A percentile compares a stretch with the other conserved stretches of the same genome.
Evolutionary conservation across 2,888 invertebrate genomes (phyloP).

Genomic region (Erpobdella octoculata): DNA sequence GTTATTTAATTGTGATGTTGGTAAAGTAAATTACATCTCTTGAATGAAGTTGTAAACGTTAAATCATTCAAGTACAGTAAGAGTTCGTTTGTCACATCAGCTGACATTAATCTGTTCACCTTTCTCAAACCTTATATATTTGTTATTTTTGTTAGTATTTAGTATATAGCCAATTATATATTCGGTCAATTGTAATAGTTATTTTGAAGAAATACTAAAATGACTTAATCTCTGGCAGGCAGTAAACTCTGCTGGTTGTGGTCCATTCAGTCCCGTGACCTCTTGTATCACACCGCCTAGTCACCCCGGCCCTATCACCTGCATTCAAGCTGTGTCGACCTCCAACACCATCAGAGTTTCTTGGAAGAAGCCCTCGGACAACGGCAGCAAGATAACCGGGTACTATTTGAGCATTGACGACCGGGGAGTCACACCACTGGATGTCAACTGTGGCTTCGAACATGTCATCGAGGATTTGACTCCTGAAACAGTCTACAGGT

Average conservation of each 20-base stretch:
- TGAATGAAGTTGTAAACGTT: not conserved
- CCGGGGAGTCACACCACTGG: conserved; percentile 39
- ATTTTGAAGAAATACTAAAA: too few relatives aligned
- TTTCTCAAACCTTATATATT: too few relatives aligned
- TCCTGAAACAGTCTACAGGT: conserved; percentile 71
- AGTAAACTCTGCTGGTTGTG: conserved; percentile 70
- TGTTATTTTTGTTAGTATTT: not conserved
- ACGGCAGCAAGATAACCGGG: conserved; percentile 68
- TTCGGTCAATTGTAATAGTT: too few relatives aligned
- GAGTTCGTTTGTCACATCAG: too few relatives aligned
- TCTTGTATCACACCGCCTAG: conserved; percentile 71
- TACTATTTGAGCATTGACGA: conserved; percentile 67
- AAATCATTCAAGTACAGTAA: not conserved
- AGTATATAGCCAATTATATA: too few relatives aligned
- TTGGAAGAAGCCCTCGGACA: conserved; percentile 68
- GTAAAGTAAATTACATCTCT: not conserved
- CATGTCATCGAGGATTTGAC: conserved; percentile 63
- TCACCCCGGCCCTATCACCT: conserved; percentile 63
- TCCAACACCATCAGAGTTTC: conserved; percentile 59
- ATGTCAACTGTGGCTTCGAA: conserved; percentile 43
- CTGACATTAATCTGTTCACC: not conserved
- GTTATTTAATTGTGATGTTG: too few relatives aligned
- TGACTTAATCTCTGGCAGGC: conserved; percentile 57
- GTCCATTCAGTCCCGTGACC: conserved; percentile 64
- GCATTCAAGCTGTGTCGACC: conserved; percentile 56